Base-by-base conservation (phyloP, 2,888 invertebrate genomes). In the Caenorhabditis sp. region DNA sequence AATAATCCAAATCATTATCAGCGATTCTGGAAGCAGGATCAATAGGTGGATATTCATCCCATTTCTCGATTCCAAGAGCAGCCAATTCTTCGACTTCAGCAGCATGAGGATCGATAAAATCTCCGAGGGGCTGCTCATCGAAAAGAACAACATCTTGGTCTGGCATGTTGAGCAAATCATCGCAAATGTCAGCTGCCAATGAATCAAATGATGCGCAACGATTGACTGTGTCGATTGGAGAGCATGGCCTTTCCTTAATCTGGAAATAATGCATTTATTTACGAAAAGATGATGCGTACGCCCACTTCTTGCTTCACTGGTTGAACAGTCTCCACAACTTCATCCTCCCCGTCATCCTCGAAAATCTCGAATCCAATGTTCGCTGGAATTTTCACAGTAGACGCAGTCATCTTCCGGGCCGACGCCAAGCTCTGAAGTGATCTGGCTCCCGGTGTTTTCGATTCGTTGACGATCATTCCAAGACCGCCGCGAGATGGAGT, bases 1-100 rank as follows among this genome's bases (percentile, higher is more conserved):
- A 26, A 14, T 51, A 49, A 51, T 49, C 49, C 49, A 35, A 49
- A 22, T 77, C 70, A 26, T 31, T 31, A 31, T 70, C 77, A 8
- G 28, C 63, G n/a, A 75, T 69, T 64, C 81, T 26, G 0, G 81
- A 64, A 22, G 81, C 75, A n/a, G 41, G 44, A 38, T 81, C 81
- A 49, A 81, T 72, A 28, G 81, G 75, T 49, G 81, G 80, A 58
- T 73, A 75, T 38, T 66, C 74, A 24, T 74, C 69, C 81, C 81
- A 81, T 12, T 47, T 31, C n/a, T 75, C 74, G 10, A 68, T 51
- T 28, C 69, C 74, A 12, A 80, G 59, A 12, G 22, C 10, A 12
- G 28, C 68, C 5, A 64, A 8, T 12, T 41, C 72, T 49, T 64
- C 47, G 16, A 54, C 63, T 31, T 69, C 63, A 2, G 35, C 6